Base-by-base conservation (phyloP, 2,113 vertebrate species). In the Petrocephalus zakoni region DNA sequence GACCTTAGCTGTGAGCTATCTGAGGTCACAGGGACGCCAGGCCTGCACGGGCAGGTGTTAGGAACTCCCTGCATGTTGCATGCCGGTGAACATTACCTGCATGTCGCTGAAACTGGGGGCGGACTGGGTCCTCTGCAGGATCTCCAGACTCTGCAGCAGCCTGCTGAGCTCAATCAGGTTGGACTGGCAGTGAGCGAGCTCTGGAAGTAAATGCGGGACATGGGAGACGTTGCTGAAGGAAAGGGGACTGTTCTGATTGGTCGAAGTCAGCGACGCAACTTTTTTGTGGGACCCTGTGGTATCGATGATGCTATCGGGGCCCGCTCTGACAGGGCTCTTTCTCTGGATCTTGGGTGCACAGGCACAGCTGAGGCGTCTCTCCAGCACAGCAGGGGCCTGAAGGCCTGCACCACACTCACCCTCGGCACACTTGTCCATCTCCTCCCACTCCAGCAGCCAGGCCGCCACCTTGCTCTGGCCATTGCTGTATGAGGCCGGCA, bases 401-500 rank as follows among this genome's bases (percentile, higher is more conserved):
- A 64, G 61, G 61, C 61, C n/a, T 29, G 4, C 2, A 3, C 53
- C 1, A 42, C 11, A 61, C 95, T 93, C 88, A 99, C 98, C 98
- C 96, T 99, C 98, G 46, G 98, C 96, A 94, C 98, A 99, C 92
- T 98, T 98, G 93, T 99, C 97, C 98, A 99, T 99, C 91, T 99
- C 98, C 92, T 99, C 98, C 0, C 98, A 99, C 89, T 99, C 97
- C 93, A 98, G 97, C 56, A 99, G 93, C 98, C 98, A 99, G 51
- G 98, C 98, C 0, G 94, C 97, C 92, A 99, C 98, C 93, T 99
- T 99, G 93, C 97, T 99, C 94, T 98, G 97, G 78, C 98, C 98
- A 0, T 97, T 98, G 0, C 97, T 98, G 92, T 97, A 99, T 82
- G 97, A 97, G 13, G 95, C 96, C 2, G 98, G 98, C 88, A 99